Evolutionary conservation across 2,797 vertebrate genomes (phyloP).

Genomic region (Enteromius argenteus): DNA sequence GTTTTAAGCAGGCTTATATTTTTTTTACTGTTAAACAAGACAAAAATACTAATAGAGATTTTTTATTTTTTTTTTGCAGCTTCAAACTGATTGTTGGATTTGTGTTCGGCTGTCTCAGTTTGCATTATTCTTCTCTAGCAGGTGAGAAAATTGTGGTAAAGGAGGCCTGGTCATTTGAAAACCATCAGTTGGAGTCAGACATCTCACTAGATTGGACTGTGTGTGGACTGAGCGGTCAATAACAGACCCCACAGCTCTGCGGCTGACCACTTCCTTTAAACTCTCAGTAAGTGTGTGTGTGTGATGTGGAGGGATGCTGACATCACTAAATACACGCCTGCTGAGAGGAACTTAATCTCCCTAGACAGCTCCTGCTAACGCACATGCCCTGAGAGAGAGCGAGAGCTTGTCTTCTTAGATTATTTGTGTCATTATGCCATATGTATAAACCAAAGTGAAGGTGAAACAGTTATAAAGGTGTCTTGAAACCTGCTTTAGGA

Average conservation of each 20-base stretch:
- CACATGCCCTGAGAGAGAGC: slow-evolving; percentile 15
- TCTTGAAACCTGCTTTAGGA: slow-evolving; percentile 5
- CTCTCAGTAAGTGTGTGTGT: slow-evolving; percentile 26
- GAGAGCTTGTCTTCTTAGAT: slow-evolving; percentile 40
- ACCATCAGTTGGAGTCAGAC: not conserved
- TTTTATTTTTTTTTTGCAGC: not conserved
- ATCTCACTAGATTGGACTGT: slow-evolving; percentile 5
- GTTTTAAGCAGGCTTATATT: not conserved
- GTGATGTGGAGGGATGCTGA: slow-evolving; percentile 67
- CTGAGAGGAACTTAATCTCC: slow-evolving; percentile 68
- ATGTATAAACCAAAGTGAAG: slow-evolving; percentile 34
- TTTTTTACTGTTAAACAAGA: not conserved
- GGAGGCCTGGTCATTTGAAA: slow-evolving; percentile 7
- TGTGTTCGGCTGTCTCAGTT: not conserved
- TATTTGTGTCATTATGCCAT: slow-evolving; percentile 21
- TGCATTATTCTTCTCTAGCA: not conserved
- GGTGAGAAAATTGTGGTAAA: not conserved
- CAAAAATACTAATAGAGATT: not conserved
- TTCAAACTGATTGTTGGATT: not conserved
- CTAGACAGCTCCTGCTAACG: slow-evolving; percentile 63
- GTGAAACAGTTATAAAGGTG: not conserved
- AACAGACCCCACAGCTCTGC: not conserved
- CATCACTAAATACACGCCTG: slow-evolving; percentile 64
- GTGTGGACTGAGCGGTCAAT: slow-evolving; percentile 20
- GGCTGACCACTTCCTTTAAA: slow-evolving; percentile 29